Evolutionary conservation across 2,888 invertebrate species (phyloP).

Genomic region (Cistogaster globosa): DNA sequence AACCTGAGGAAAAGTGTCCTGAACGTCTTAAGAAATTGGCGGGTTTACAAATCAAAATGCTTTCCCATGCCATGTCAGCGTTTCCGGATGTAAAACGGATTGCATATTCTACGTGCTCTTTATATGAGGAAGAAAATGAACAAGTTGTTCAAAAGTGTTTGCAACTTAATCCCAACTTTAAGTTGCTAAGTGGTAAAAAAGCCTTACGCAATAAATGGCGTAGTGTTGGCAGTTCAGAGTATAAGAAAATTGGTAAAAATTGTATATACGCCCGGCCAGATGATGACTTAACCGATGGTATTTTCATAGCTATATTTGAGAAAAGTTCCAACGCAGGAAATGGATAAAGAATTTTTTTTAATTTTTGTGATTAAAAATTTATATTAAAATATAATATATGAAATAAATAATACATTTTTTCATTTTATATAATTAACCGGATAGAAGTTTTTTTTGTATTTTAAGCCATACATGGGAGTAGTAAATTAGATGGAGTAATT

Average conservation of each 20-base stretch:
- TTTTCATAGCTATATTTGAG: slow-evolving; percentile 96
- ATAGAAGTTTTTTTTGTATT: too few relatives aligned
- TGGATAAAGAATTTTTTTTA: slow-evolving; percentile 24
- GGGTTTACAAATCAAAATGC: slow-evolving; percentile 91
- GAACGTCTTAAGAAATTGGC: slow-evolving; percentile 87
- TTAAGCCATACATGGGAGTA: too few relatives aligned
- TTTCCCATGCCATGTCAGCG: slow-evolving; percentile 92
- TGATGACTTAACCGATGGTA: slow-evolving; percentile 93
- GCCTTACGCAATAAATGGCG: slow-evolving; percentile 87
- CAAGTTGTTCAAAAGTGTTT: slow-evolving; percentile 85
- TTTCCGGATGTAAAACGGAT: slow-evolving; percentile 93
- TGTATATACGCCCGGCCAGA: slow-evolving; percentile 92
- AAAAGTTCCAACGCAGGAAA: slow-evolving; percentile 52
- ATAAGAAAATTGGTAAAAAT: slow-evolving; percentile 87
- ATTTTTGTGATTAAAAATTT: not conserved
- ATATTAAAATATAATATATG: not conserved
- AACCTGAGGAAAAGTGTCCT: slow-evolving; percentile 84
- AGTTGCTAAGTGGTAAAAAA: slow-evolving; percentile 86
- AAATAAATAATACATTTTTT: too few relatives aligned
- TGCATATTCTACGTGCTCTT: slow-evolving; percentile 98
- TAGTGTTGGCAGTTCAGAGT: slow-evolving; percentile 87
- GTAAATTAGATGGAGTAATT: too few relatives aligned
- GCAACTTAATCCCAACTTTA: slow-evolving; percentile 84
- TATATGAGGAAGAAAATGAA: slow-evolving; percentile 96
- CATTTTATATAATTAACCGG: too few relatives aligned